Evolutionary conservation across 2,888 invertebrate species (phyloP), one percentile per base, ranked within the genome.

Genomic region (Xylophagus ater): DNA sequence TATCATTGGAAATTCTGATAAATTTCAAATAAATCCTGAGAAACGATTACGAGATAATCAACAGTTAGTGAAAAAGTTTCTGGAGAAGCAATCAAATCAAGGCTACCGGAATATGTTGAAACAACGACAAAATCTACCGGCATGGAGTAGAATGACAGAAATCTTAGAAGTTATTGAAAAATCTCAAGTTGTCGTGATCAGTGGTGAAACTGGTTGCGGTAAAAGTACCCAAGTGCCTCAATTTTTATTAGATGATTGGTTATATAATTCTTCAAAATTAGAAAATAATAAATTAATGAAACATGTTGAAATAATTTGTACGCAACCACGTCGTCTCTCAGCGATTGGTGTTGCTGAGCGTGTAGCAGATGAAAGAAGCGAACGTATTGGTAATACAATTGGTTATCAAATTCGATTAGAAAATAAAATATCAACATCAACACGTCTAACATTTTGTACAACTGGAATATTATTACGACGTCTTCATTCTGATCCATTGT

Each of bases 141-240:
- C 84, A 0, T 86, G 81, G 76, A 63, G 67, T 13, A 76, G 76
- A 55, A 76, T 72, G 62, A 68, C 73, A 25, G 76, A 78, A 43
- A 81, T 87, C 50, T 61, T 87, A 42, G 69, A 73, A 45, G 67
- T 73, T 1, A 69, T 86, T 25, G 66, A 71, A 23, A 68, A 71
- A 37, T 76, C 76, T 38, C 61, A 72, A 68, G 73, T 81, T 4
- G 66, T 77, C 13, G 81, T 87, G 1, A 79, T 87, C 48, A 81
- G 82, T 31, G 87, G 87, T 3, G 85, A 85, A 58, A 87, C 87
- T 1, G 87, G 86, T 1, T 86, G 84, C 51, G 86, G 85, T 34
- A 86, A 86, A 61, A 81, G 81, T 55, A 83, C 83, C 0, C 81
- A 93, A 74, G 81, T 94, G n/a, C 92, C 93, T 0, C 94, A 96